Base-by-base conservation (phyloP, 1,140 invertebrate genomes). In the Eueides isabella region DNA sequence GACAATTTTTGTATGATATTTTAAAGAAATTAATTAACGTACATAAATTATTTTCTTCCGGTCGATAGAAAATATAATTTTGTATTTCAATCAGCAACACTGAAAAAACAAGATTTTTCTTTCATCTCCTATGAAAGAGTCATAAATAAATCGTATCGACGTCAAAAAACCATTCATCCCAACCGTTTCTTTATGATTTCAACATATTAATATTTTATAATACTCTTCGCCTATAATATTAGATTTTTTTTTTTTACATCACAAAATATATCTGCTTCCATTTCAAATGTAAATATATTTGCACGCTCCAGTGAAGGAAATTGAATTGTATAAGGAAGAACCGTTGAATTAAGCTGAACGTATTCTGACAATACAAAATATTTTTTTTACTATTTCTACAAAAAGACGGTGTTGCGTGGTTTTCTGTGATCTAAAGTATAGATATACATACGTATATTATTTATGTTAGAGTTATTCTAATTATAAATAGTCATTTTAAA, bases 201-300 rank as follows among this genome's bases (percentile, higher is more conserved):
- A 14, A 38, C 35, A 38, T 38, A 38, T 38, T 38, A 44, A 19
- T 9, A 44, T 44, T 44, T 44, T 44, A 44, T 19, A 55, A 55
- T 12, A 55, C 19, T 12, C 5, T 23, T 26, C 12, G 11, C 23
- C 26, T 55, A 14, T 26, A 11, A 55, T 55, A 26, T 55, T 55
- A 55, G n/a, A 31, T 19, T 0, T 3, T 23, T 55, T 23, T 55
- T 26, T 55, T 55, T 4, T 55, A 55, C 19, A 55, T 19, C 41
- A 48, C n/a, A n/a, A 2, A 19, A 48, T 48, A 48, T 48, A 48
- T 48, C 6, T 48, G n/a, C 41, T 48, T 48, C 41, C 41, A 55
- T 55, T 55, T 55, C 9, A 55, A 55, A 55, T 55, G 44, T 55
- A 55, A 55, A 55, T 55, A 55, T 55, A 55, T 55, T 26, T 26